Conservation (phyloP, 2,888 invertebrate species). For the Lapara coniferarum region DNA sequence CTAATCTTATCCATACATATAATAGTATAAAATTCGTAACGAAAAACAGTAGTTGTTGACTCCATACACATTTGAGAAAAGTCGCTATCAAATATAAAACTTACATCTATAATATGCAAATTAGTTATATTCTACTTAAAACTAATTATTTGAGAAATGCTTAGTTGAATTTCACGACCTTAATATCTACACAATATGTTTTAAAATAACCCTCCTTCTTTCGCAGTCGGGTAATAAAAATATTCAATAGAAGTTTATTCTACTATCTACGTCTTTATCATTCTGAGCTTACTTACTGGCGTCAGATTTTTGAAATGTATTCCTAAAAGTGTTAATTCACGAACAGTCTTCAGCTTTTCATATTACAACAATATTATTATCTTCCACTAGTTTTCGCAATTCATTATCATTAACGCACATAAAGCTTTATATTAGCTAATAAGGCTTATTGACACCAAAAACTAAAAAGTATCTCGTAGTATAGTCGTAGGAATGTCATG, state of each 20-base stretch:
- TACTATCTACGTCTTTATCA: slow-evolving; percentile 14
- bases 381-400: not conserved
- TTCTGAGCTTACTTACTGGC: slow-evolving; percentile 6
- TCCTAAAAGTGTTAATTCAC: slow-evolving; percentile 6
- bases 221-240: no score
- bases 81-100: slow-evolving; percentile 5
- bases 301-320: slow-evolving; percentile 16
- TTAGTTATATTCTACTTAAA: slow-evolving; percentile 14
- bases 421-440: slow-evolving; percentile 6
- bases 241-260: slow-evolving; percentile 6
- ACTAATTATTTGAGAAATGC: slow-evolving; percentile 13
- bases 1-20: slow-evolving; percentile 6
- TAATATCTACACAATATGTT: slow-evolving; percentile 14
- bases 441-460: slow-evolving; percentile 11
- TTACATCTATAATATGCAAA: slow-evolving; percentile 14
- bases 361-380: slow-evolving; percentile 1
- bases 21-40: slow-evolving; percentile 19
- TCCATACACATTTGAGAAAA: not conserved
- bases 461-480: slow-evolving; percentile 27
- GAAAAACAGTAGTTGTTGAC: slow-evolving; percentile 10
- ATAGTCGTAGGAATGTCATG: slow-evolving; percentile 47
- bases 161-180: slow-evolving; percentile 6
- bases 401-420: slow-evolving; percentile 9
- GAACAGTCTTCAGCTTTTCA: slow-evolving; percentile 15
- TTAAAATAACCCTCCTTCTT: no score